Base-by-base conservation (phyloP, 2,113 vertebrate genomes). In the Tachysurus fulvidraco region DNA sequence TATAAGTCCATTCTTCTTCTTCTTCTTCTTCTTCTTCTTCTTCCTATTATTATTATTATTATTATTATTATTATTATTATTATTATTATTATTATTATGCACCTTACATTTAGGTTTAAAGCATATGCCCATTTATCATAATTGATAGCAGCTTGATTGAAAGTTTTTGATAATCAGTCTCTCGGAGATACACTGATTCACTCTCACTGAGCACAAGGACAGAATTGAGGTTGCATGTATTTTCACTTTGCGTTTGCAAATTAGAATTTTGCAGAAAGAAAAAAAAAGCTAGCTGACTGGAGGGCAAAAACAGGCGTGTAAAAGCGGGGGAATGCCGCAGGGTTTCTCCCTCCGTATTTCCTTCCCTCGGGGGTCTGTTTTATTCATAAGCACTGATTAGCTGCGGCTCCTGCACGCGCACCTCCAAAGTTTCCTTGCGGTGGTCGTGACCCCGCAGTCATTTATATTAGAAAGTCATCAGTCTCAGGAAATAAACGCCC, bases 401-500 rank as follows among this genome's bases (percentile, higher is more conserved):
- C 85, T 79, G 85, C 11, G 79, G 89, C 88, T 92, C 88, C 93
- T 93, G 89, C 71, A 74, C 90, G 28, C 65, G 54, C 83, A 84
- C 83, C 44, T 84, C 78, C 79, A 84, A 87, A 84, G 90, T 91
- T 90, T 91, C 85, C 91, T 82, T 44, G 88, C 52, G 59, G 46
- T 85, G 91, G 87, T 91, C 93, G 81, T 90, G 94, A 95, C 92
- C 92, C 87, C 86, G 65, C 69, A 87, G 78, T 90, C 91, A 92
- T 92, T 92, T 91, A 41, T 90, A 90, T 92, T 87, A 92, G 77
- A 93, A 93, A 92, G 85, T 92, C 92, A 88, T 93, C 91, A 94
- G 82, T 83, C 60, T 92, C 93, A 94, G 95, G 94, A 95, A 95
- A 93, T 90, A 92, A 74, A 92, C 93, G 93, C 93, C 91, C 91